These are phyloP conservation scores for Dorcus hopei DNA, from an alignment of 2,888 invertebrate species.

Conservation along the genomic window DNA sequence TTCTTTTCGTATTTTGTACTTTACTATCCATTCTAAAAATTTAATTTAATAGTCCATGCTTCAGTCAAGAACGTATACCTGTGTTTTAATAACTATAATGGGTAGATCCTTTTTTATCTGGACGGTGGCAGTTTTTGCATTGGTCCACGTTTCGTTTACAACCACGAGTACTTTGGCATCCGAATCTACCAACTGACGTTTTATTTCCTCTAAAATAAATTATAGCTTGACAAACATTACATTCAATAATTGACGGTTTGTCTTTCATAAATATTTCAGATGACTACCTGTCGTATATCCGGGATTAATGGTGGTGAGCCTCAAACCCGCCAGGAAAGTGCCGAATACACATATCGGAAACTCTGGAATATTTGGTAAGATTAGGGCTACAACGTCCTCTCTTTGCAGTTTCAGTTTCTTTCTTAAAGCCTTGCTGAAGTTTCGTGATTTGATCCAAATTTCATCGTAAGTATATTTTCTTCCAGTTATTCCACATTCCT, in stretches of 20 bases:
- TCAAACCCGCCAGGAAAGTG: constrained; percentile 64
- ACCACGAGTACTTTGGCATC: constrained; percentile 65
- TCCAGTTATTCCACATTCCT: constrained; percentile 74
- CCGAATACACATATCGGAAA: constrained; percentile 66
- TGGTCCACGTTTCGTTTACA: constrained; percentile 52
- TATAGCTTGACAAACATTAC: neutral
- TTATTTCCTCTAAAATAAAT: constrained; percentile 64
- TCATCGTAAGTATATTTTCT: constrained; percentile 70
- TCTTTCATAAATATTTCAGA: neutral
- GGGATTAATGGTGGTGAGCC: constrained; percentile 73
- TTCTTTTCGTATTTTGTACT: too few species aligned
- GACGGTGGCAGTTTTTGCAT: constrained; percentile 15
- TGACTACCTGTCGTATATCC: constrained; percentile 54
- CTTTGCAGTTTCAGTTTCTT: constrained; percentile 62
- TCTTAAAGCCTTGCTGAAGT: constrained; percentile 56
- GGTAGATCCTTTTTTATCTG: constrained; percentile 38
- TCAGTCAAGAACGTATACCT: constrained; percentile 21
- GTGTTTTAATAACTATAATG: constrained; percentile 55
- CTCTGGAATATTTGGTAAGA: constrained; percentile 76
- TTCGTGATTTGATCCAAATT: constrained; percentile 60
- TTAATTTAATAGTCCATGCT: too few species aligned
- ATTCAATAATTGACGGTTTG: neutral
- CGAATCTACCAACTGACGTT: constrained; percentile 60
- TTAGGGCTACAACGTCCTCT: constrained; percentile 67
- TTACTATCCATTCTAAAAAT: too few species aligned